Evolutionary conservation across 2,113 vertebrate species (phyloP).

Genomic region (Menidia beryllina): DNA sequence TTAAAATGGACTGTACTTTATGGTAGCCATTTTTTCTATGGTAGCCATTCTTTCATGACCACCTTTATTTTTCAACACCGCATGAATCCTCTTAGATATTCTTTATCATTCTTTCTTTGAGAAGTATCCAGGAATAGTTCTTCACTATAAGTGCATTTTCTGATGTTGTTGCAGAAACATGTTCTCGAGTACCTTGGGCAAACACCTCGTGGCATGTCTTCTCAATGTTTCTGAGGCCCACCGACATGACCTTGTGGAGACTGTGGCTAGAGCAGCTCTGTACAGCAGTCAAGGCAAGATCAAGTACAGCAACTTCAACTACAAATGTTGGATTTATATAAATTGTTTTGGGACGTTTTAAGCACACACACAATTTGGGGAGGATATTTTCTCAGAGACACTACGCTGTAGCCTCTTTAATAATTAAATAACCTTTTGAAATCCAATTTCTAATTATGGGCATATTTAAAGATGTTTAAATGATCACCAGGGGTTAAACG

Average conservation of each 20-base stretch:
- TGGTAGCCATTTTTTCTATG: no score
- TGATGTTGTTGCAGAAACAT: constrained; percentile 61
- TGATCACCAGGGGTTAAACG: constrained; percentile 61
- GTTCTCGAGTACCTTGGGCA: constrained; percentile 62
- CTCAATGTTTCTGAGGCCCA: constrained; percentile 86
- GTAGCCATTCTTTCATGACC: no score
- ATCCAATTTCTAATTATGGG: neutral
- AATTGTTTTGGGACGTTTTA: neutral
- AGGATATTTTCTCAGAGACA: neutral
- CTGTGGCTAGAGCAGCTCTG: constrained; percentile 80
- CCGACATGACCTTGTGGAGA: constrained; percentile 81
- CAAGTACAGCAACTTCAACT: neutral
- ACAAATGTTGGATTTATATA: neutral
- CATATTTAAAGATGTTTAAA: neutral
- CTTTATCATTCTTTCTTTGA: no score
- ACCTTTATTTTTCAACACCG: no score
- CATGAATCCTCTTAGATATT: no score
- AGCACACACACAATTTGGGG: no score
- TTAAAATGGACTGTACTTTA: no score
- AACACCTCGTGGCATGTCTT: constrained; percentile 81
- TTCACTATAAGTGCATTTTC: no score
- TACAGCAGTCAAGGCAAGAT: constrained; percentile 71
- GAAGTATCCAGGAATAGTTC: no score
- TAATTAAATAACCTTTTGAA: neutral
- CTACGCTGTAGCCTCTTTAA: neutral